Percentiles rank a stretch among this genome's conserved stretches.
Conservation (phyloP, 2,888 invertebrate species). For the Habrosyne pyritoides region DNA sequence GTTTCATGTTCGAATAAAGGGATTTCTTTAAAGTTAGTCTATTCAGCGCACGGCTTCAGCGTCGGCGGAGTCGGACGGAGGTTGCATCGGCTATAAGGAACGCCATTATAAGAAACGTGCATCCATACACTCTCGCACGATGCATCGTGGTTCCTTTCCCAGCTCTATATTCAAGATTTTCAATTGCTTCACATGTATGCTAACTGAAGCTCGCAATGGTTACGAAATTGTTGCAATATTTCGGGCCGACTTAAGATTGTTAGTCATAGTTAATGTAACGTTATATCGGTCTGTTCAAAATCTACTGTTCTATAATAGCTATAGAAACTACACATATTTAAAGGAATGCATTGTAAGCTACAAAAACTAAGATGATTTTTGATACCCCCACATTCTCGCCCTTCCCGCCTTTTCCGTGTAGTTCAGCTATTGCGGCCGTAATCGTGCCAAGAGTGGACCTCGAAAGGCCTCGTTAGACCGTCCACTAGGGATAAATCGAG, state of each 20-base stretch:
- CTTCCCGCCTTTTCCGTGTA: conserved; percentile 72
- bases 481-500: conserved; percentile 62
- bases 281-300: too few species aligned
- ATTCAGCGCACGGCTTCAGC: conserved; percentile 32
- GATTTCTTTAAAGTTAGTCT: conserved; percentile 42
- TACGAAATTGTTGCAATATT: not conserved
- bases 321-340: not conserved
- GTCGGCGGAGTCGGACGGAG: conserved; percentile 28
- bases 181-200: not conserved
- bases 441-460: conserved; percentile 46
- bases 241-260: not conserved
- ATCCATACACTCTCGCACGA: not conserved
- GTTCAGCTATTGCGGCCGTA: conserved; percentile 46
- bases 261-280: too few species aligned
- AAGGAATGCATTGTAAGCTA: not conserved
- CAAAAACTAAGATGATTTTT: conserved; percentile 40
- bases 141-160: not conserved
- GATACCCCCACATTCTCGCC: conserved; percentile 19
- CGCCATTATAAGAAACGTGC: conserved; percentile 17
- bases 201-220: not conserved
- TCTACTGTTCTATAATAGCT: not conserved
- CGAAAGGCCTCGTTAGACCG: conserved; percentile 63
- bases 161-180: not conserved
- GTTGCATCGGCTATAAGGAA: conserved; percentile 17
- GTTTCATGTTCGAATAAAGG: conserved; percentile 36